phyloP scores from a whole-genome alignment of 2,888 invertebrate species.

The Bimastos eiseni region DNA sequence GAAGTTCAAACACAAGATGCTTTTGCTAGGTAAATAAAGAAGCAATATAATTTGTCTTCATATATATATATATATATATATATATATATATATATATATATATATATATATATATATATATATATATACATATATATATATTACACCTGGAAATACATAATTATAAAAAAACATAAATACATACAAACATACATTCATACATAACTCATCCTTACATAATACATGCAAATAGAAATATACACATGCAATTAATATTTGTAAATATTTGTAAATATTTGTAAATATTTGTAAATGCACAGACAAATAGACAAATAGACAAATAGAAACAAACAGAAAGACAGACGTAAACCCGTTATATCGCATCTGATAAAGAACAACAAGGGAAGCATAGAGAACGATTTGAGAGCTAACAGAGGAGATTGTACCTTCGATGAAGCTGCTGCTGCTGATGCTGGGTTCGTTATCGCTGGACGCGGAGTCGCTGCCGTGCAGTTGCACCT shows the following conservation, averaged over 20 bases:
- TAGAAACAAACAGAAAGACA: no score
- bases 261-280: not conserved
- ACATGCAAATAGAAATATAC: no score
- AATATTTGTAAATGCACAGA: not conserved
- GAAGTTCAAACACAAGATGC: no score
- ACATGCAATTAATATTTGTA: not conserved
- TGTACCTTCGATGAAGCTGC: not conserved
- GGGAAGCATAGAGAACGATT: no score
- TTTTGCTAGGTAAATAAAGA: no score
- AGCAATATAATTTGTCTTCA: no score
- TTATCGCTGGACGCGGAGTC: conserved; percentile 84
- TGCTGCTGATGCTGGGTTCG: conserved; percentile 31
- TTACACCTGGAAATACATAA: no score
- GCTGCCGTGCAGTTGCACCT: conserved; percentile 73
- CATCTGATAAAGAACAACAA: not conserved
- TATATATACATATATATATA: not conserved
- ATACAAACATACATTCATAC: not conserved
- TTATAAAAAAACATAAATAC: not conserved
- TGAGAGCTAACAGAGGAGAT: not conserved
- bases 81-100: not conserved
- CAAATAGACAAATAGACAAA: no score
- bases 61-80: not conserved
- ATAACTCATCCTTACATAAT: no score
- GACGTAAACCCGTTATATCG: no score
- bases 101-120: not conserved